phyloP scores from a whole-genome alignment of 1,140 invertebrate genomes.

The Drosophila mauritiana region DNA sequence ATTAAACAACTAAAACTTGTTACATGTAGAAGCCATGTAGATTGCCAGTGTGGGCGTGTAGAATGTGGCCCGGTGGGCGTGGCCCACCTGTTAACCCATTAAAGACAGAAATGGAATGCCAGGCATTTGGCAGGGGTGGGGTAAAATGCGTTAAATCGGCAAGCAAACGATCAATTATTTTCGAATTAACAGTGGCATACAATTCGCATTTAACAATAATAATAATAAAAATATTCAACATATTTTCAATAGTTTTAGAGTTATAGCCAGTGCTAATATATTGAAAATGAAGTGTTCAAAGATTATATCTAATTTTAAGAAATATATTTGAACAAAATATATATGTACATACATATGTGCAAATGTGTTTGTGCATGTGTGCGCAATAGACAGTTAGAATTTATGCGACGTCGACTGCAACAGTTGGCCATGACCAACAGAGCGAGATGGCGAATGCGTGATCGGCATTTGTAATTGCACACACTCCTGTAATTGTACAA shows the following conservation, averaged over 20 bases:
- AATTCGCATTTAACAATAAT: neutral
- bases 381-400: constrained; percentile 50
- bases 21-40: constrained; percentile 18
- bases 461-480: constrained; percentile 49
- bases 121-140: constrained; percentile 35
- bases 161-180: constrained; percentile 31
- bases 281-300: no score
- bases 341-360: no score
- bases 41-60: constrained; percentile 19
- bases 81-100: constrained; percentile 46
- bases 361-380: constrained; percentile 6
- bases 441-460: constrained; percentile 48
- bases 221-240: neutral
- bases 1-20: neutral
- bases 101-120: constrained; percentile 51
- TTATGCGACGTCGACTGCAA: constrained; percentile 37
- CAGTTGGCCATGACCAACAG: constrained; percentile 46
- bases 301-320: no score
- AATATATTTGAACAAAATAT: no score
- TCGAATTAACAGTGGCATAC: constrained; percentile 4
- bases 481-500: constrained; percentile 14
- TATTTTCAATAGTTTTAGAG: neutral
- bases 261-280: no score
- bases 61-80: constrained; percentile 32
- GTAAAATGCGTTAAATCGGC: constrained; percentile 28